Base-by-base conservation (phyloP, 2,888 invertebrate genomes). In the Scaptomyza caliginosa region DNA sequence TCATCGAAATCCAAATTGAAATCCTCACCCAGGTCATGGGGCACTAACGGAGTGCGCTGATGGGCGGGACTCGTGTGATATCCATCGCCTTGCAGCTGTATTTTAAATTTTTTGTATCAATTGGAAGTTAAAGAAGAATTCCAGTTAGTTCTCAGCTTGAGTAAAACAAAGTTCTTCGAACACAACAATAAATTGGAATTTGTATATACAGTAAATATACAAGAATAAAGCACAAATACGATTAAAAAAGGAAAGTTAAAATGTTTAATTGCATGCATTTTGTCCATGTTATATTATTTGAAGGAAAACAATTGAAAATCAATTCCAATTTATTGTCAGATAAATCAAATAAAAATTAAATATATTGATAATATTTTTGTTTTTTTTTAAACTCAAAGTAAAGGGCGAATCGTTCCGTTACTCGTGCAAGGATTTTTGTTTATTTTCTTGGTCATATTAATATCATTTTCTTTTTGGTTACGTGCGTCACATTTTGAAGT, bases 11-110 rank as follows among this genome's bases (percentile, higher is more conserved):
- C 92, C 87, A 94, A 94, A 88, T 94, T 94, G 71, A 93, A 94
- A 89, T 95, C 94, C 88, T 94, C 94, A 86, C 94, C 93, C 87
- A 94, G 92, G 85, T 95, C 95, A 89, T 94, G 94, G 45, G 94
- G 93, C 92, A 96, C 95, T 92, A 96, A 92, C 73, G 96, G 96
- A 88, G 96, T 95, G 88, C 94, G 93, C 91, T 94, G 94, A 84
- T 92, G 93, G 48, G 95, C 94, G 59, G 96, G 96, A 90, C 96
- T 96, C 72, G 96, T 96, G 92, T 96, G 96, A 92, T 96, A 96
- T 83, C 96, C 96, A 92, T 96, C 96, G 83, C 96, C 94, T 93
- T 96, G 96, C 91, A 96, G 94, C 96, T 96, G 69, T 85, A 16
- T 49, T 36, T 5, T 26, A n/a, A 3, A 4, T 4, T 8, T 36